Base-by-base conservation (phyloP, 2,888 invertebrate genomes). In the Herminia tarsipennalis region DNA sequence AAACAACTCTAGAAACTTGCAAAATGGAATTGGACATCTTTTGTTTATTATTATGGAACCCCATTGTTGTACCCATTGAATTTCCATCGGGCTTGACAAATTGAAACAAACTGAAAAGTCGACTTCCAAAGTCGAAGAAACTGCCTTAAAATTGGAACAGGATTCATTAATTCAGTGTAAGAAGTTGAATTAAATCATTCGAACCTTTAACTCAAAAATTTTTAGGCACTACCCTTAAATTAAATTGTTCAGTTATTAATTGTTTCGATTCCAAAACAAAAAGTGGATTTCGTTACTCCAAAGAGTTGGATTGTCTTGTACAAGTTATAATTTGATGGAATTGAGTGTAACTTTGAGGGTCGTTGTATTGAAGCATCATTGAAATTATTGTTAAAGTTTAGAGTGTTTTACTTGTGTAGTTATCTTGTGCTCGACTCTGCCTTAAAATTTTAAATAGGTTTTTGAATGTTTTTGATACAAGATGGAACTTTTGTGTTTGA, bases 31-130 rank as follows among this genome's bases (percentile, higher is more conserved):
- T 72, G 68, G 59, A 66, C 73, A 75, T 73, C 78, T 73, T 81
- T 83, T 85, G 80, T 85, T 81, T 82, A 76, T 73, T 68, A 74
- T 69, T 66, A 70, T 67, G 51, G 69, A 59, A 70, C 63, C 65
- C 76, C 68, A 70, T 79, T 82, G 78, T 86, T 78, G 67, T 78
- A 70, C 49, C 77, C 76, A 84, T 81, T 78, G 84, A 77, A 80
- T 82, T 79, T 76, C 76, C 73, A 86, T 85, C 81, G 81, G 73
- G 74, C 70, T 70, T 79, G 81, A 85, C 82, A 86, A 88, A 88
- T 88, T 86, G 81, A 81, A 83, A 86, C 84, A 83, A 86, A 84
- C 83, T 81, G 78, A 66, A 78, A 86, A 86, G 84, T 87, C 78
- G 73, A 77, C 75, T 81, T 78, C 52, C 67, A 66, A 81, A 87